Percentiles rank a stretch among this genome's conserved stretches.
Conservation (phyloP, 2,888 invertebrate species). For the Conops quadrifasciatus region DNA sequence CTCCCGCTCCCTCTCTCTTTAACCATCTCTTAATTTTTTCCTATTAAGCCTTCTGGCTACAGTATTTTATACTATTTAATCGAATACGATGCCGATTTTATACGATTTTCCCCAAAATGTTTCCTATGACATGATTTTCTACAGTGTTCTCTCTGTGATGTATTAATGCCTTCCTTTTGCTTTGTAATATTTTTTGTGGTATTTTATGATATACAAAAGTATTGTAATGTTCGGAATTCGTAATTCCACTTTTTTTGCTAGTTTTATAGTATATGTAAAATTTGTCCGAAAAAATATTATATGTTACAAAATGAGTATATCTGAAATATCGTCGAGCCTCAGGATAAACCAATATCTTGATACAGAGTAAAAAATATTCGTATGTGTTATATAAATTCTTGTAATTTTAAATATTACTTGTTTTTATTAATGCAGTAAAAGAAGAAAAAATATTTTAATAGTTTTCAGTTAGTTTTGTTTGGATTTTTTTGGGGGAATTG, state of each 20-base stretch:
- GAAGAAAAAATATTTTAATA: no score
- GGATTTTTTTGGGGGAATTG: conserved; percentile 38
- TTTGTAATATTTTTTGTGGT: neutral
- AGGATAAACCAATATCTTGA: conserved; percentile 44
- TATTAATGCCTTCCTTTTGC: neutral
- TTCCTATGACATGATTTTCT: conserved; percentile 25
- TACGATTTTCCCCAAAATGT: conserved; percentile 4
- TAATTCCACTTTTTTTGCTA: conserved; percentile 24
- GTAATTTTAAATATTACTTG: conserved; percentile 41
- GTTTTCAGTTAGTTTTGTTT: conserved; percentile 37
- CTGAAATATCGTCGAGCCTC: conserved; percentile 43
- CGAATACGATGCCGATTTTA: conserved; percentile 15
- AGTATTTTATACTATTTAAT: conserved; percentile 17
- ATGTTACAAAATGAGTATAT: conserved; percentile 59
- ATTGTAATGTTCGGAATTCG: neutral
- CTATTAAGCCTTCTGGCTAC: neutral
- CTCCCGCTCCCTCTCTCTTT: neutral
- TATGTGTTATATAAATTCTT: conserved; percentile 19
- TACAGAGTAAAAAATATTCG: conserved; percentile 46
- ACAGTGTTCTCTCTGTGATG: conserved; percentile 15
- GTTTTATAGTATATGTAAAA: conserved; percentile 49
- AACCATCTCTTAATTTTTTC: neutral
- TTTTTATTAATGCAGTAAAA: conserved; percentile 37
- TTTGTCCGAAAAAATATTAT: conserved; percentile 64
- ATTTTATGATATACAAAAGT: neutral